Percentiles rank a stretch among this genome's conserved stretches.
phyloP scores from a whole-genome alignment of 1,140 invertebrate species.

The Brachionus paranguensis region DNA sequence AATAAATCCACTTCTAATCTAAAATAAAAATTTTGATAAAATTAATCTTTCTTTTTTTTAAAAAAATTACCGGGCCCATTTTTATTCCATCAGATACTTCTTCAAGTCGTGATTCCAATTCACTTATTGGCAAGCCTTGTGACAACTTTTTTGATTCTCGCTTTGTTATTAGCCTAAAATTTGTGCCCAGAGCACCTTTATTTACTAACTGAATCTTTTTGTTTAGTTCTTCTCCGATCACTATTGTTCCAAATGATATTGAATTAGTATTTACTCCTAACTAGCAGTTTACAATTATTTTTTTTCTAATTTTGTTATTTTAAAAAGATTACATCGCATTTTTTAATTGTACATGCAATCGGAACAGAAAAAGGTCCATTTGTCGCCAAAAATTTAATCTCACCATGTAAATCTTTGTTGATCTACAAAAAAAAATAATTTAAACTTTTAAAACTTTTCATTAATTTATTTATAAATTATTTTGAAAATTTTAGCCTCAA shows the following conservation, averaged over 20 bases:
- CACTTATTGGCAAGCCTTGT: not conserved
- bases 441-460: no score
- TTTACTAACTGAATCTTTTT: slow-evolving; percentile 51
- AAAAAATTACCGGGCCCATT: not conserved
- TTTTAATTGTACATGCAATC: slow-evolving; percentile 53
- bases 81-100: slow-evolving; percentile 19
- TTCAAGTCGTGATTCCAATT: not conserved
- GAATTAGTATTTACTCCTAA: slow-evolving; percentile 46
- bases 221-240: slow-evolving; percentile 53
- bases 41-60: not conserved
- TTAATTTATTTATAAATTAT: no score
- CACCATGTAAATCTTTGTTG: slow-evolving; percentile 53
- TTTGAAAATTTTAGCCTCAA: no score
- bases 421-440: slow-evolving; percentile 45
- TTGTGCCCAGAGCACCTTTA: slow-evolving; percentile 53
- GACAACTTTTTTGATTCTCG: not conserved
- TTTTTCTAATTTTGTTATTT: not conserved
- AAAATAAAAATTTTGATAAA: not conserved
- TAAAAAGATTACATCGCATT: slow-evolving; percentile 50
- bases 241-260: slow-evolving; percentile 52
- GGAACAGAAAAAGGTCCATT: slow-evolving; percentile 53
- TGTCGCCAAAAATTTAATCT: slow-evolving; percentile 53
- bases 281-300: slow-evolving; percentile 43
- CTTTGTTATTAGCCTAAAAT: slow-evolving; percentile 42
- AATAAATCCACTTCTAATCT: slow-evolving; percentile 1